phyloP scores from a whole-genome alignment of 2,113 vertebrate genomes.

The Podarcis raffonei region DNA sequence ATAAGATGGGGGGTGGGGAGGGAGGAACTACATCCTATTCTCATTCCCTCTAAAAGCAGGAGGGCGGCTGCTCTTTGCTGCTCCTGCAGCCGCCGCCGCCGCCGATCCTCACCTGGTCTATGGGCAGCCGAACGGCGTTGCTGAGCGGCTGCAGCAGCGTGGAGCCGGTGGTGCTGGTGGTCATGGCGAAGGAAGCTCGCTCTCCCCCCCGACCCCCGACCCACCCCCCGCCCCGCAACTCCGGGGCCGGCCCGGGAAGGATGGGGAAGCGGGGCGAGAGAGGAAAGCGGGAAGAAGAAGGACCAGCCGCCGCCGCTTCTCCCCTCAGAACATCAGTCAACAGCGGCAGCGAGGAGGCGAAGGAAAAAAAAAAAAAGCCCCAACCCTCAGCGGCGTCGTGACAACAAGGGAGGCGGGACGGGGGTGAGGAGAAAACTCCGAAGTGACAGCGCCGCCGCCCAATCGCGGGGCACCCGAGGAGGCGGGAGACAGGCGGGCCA shows the following conservation, averaged over 20 bases:
- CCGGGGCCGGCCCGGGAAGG: not conserved
- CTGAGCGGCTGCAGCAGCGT: conserved; percentile 93
- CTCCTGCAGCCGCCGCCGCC: not conserved
- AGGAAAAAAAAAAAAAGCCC: conserved; percentile 3
- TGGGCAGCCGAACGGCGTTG: conserved; percentile 88
- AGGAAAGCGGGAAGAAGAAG: not conserved
- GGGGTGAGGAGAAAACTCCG: not conserved
- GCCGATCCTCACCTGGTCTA: conserved; percentile 87
- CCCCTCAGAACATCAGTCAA: conserved; percentile 1
- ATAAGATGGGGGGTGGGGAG: not conserved
- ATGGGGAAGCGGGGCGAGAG: not conserved
- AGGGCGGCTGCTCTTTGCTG: not conserved
- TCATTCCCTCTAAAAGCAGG: not conserved
- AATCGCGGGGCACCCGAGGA: not conserved
- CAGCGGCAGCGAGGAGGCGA: not conserved
- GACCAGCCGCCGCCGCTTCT: not conserved
- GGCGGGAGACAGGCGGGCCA: not conserved
- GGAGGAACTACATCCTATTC: not conserved
- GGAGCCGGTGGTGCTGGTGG: conserved; percentile 89
- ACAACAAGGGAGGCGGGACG: conserved; percentile 51
- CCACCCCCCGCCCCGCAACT: conserved; percentile 8
- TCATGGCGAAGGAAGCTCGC: conserved; percentile 77
- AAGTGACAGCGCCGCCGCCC: conserved; percentile 3
- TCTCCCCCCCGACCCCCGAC: not conserved
- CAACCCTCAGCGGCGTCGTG: conserved; percentile 50